Evolutionary conservation across 2,797 vertebrate species (phyloP).

Genomic region (Argya squamiceps): DNA sequence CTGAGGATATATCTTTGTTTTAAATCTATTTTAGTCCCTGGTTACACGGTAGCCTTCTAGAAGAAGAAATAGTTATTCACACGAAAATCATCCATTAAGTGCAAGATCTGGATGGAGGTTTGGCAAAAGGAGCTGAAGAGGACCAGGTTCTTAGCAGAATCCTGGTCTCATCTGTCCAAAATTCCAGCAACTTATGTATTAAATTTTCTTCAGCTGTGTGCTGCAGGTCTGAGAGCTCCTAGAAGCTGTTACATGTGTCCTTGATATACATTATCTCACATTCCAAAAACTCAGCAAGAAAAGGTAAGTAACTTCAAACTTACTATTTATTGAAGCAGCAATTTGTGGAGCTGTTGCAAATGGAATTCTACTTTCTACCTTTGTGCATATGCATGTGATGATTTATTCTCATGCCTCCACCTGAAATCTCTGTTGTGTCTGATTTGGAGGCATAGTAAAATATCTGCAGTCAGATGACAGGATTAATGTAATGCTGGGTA

Average conservation of each 20-base stretch:
- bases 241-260: background rate
- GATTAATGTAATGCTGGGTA: background rate
- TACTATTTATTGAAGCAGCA: background rate
- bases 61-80: background rate
- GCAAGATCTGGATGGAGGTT: background rate
- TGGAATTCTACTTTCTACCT: background rate
- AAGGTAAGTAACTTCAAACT: background rate
- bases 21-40: background rate
- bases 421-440: background rate
- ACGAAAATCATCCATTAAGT: accelerated
- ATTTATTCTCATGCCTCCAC: background rate
- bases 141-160: background rate
- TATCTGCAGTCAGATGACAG: background rate
- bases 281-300: background rate
- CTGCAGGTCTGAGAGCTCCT: background rate
- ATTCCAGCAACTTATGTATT: background rate
- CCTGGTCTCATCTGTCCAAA: background rate
- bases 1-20: background rate
- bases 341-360: background rate
- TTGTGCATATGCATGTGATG: background rate
- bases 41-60: background rate
- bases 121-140: background rate
- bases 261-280: background rate
- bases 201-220: background rate
- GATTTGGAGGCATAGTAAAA: background rate